Evolutionary conservation across 2,797 vertebrate genomes (phyloP).

Genomic region (Rhyacichthys aspro): DNA sequence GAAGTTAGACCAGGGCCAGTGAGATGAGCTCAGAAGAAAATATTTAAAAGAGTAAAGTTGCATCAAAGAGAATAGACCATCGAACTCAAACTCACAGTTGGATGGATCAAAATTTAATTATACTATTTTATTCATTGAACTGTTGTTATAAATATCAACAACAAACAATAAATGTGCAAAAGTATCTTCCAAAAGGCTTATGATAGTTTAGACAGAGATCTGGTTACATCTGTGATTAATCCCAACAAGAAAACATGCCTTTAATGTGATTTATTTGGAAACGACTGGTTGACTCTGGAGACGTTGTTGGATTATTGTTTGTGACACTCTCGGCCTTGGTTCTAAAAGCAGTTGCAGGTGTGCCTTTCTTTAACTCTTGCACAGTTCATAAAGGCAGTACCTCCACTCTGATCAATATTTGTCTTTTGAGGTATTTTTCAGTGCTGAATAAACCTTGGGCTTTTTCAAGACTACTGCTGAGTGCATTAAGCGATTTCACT

Average conservation of each 20-base stretch:
- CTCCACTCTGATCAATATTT: neutral
- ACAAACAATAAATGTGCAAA: no score
- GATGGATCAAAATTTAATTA: no score
- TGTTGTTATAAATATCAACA: no score
- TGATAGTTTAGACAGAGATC: no score
- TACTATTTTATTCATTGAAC: no score
- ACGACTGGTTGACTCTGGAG: no score
- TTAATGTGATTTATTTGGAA: no score
- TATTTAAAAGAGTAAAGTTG: neutral
- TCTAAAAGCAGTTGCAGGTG: neutral
- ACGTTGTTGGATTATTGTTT: no score
- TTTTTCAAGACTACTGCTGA: neutral
- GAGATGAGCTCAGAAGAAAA: neutral
- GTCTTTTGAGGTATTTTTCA: neutral
- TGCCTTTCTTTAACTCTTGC: neutral
- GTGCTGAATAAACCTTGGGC: neutral
- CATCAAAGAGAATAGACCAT: neutral
- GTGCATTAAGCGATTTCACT: conserved; percentile 1
- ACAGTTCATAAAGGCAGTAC: neutral
- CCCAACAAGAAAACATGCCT: no score
- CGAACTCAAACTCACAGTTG: no score
- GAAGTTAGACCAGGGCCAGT: neutral
- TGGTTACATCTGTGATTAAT: no score
- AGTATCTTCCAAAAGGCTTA: no score
- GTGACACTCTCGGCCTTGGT: neutral